These are phyloP conservation scores for Tychaedon coryphoeus DNA, from an alignment of 2,113 vertebrate species.

Conservation along the genomic window DNA sequence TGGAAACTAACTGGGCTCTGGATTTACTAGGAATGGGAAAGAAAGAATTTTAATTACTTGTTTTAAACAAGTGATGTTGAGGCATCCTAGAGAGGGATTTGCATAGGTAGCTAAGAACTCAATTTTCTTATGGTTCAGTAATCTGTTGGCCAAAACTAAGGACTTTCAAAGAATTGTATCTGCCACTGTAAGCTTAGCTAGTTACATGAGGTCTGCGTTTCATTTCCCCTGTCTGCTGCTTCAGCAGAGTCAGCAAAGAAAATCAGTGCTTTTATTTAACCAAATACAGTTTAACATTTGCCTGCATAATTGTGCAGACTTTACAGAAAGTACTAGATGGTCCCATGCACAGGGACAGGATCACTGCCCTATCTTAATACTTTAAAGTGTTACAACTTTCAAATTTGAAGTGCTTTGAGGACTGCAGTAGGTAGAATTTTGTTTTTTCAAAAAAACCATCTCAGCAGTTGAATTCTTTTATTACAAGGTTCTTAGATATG, in stretches of 20 bases:
- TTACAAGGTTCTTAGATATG: not conserved
- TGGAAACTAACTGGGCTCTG: not conserved
- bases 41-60: not conserved
- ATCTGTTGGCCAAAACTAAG: slow-evolving; percentile 1
- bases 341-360: not conserved
- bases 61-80: not conserved
- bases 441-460: not conserved
- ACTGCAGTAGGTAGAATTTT: not conserved
- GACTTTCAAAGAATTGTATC: not conserved
- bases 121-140: not conserved
- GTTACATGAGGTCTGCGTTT: not conserved
- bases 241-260: not conserved
- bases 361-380: not conserved
- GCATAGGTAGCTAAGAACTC: not conserved
- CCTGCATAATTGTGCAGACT: not conserved
- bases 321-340: not conserved
- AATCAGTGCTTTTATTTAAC: not conserved
- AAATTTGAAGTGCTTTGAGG: not conserved
- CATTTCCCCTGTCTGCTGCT: not conserved
- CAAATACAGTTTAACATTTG: not conserved
- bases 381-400: not conserved
- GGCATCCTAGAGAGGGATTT: not conserved
- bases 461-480: not conserved
- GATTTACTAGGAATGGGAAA: not conserved
- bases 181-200: not conserved